phyloP scores from a whole-genome alignment of 2,113 vertebrate species.

The Ibidorhyncha struthersii region DNA sequence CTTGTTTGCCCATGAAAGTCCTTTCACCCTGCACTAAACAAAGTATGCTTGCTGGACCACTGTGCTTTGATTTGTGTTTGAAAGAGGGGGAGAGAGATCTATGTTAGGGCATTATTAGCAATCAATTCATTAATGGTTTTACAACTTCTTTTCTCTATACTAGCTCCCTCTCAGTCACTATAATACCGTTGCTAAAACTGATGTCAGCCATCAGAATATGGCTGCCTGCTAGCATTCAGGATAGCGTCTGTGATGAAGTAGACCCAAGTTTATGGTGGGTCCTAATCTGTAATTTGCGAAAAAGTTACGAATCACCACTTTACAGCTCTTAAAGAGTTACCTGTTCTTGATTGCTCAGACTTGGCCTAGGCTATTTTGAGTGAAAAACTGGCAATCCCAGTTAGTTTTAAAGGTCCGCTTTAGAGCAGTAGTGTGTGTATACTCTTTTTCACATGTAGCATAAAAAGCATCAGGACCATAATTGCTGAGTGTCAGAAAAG shows the following conservation, averaged over 20 bases:
- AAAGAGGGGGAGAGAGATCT: neutral
- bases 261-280: neutral
- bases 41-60: neutral
- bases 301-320: neutral
- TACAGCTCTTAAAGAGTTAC: neutral
- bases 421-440: neutral
- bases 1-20: slow-evolving; percentile 24
- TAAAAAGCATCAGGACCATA: neutral
- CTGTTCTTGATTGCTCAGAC: neutral
- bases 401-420: neutral
- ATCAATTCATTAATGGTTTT: neutral
- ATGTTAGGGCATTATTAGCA: neutral
- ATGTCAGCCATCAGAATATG: neutral
- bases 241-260: neutral
- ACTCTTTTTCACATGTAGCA: neutral
- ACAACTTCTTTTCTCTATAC: neutral
- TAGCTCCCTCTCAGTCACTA: neutral
- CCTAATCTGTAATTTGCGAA: neutral
- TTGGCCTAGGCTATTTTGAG: neutral
- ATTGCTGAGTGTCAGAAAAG: neutral
- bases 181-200: neutral
- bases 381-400: neutral
- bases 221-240: neutral
- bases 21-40: neutral
- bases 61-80: neutral